A percentile compares a stretch with the other conserved stretches of the same genome.
Evolutionary conservation across 2,888 invertebrate genomes (phyloP).

Genomic region (Parnassius apollo): DNA sequence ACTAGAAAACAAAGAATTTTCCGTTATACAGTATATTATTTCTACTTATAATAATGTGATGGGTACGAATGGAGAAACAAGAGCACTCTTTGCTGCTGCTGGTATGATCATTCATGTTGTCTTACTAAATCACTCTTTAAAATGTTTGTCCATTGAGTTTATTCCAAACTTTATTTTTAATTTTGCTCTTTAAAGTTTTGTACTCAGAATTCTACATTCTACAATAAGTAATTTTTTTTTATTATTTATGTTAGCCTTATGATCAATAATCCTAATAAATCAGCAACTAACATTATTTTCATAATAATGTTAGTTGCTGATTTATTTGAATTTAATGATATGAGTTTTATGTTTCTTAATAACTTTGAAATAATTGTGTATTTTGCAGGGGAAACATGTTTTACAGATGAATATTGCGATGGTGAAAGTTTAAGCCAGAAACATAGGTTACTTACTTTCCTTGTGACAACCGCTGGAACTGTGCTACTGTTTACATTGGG

Average conservation of each 20-base stretch:
- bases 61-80: constrained; percentile 60
- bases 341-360: too few relatives aligned
- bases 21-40: constrained; percentile 58
- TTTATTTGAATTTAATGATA: too few relatives aligned
- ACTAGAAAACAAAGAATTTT: constrained; percentile 48
- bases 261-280: too few relatives aligned
- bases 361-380: constrained; percentile 2
- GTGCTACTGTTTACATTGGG: constrained; percentile 87
- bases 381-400: constrained; percentile 63
- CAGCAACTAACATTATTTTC: too few relatives aligned
- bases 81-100: constrained; percentile 60
- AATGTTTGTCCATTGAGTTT: too few relatives aligned
- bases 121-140: too few relatives aligned
- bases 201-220: too few relatives aligned
- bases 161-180: too few relatives aligned
- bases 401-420: constrained; percentile 66
- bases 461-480: constrained; percentile 85
- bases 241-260: too few relatives aligned
- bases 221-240: too few relatives aligned
- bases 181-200: too few relatives aligned
- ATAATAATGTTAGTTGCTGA: too few relatives aligned
- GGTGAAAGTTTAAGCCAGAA: constrained; percentile 54
- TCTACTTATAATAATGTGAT: constrained; percentile 56
- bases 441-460: constrained; percentile 79
- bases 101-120: constrained; percentile 40